A percentile compares a stretch with the other conserved stretches of the same genome.
These are phyloP conservation scores for Ormyrus labotus DNA, from an alignment of 2,888 invertebrate species.

Conservation along the genomic window DNA sequence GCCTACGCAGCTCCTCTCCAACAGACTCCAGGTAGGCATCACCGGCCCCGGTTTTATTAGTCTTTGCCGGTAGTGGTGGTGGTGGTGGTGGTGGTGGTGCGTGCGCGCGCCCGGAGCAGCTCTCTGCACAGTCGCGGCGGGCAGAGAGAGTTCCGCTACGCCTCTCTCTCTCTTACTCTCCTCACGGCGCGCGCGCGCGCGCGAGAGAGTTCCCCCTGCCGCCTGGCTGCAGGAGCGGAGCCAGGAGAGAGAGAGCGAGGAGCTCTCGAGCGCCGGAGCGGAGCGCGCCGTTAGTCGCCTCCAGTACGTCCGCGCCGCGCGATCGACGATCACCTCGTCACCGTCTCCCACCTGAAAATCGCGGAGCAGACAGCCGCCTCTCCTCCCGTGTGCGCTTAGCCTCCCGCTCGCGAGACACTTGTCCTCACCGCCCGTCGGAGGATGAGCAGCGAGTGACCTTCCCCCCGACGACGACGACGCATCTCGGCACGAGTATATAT, in stretches of 20 bases:
- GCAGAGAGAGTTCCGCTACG: conserved; percentile 53
- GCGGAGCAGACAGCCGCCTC: conserved; percentile 7
- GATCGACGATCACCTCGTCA: conserved; percentile 41
- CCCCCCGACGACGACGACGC: neutral
- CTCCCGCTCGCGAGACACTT: conserved; percentile 30
- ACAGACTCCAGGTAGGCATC: too few relatives aligned
- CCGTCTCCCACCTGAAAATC: neutral
- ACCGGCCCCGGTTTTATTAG: too few relatives aligned
- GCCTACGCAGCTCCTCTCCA: too few relatives aligned
- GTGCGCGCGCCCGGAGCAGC: too few relatives aligned
- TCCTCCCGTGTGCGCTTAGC: neutral
- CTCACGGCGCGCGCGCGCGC: neutral
- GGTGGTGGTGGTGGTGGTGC: too few relatives aligned
- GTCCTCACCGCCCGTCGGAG: too few relatives aligned
- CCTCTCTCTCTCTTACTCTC: conserved; percentile 41
- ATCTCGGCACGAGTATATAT: neutral
- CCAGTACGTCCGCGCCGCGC: conserved; percentile 52
- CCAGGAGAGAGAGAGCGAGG: conserved; percentile 15
- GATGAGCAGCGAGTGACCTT: neutral
- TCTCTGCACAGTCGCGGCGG: conserved; percentile 1
- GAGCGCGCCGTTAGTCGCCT: conserved; percentile 60
- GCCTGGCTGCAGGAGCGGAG: neutral
- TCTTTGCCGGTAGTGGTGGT: too few relatives aligned
- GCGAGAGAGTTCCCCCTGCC: conserved; percentile 2
- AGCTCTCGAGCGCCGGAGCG: neutral